Evolutionary conservation across 2,888 invertebrate species (phyloP), one percentile per base, ranked within the genome.

Genomic region (Eupithecia insigniata): DNA sequence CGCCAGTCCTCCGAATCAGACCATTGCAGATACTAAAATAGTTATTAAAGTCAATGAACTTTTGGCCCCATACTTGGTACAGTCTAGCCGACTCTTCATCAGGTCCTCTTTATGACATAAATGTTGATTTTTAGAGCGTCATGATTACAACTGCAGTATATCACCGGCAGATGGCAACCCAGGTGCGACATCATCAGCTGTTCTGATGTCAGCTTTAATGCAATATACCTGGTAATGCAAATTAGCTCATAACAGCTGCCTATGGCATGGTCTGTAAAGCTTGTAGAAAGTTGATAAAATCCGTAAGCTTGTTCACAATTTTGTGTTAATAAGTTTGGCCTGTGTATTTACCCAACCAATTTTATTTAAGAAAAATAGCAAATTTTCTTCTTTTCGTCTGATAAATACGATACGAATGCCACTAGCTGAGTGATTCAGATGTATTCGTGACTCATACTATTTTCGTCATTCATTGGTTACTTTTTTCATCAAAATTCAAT

Each of bases 141-240:
- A 64, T 34, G 12, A 66, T 26, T 55, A 67, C n/a, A 69, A 66
- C 69, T 34, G 69, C 43, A 70, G 58, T 66, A 67, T 70, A 66
- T 65, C 62, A 55, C 70, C 28, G 55, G 71, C 74, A 74, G 74
- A 69, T 74, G 74, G 74, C 67, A 51, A 30, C 32, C 66, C 74
- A 74, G 74, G 69, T 71, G 71, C 43, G 66, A 64, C 66, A 67
- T 71, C 32, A 70, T 67, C 74, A 74, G 74, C 74, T 71, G 74
- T 70, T 73, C 61, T 60, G 61, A 64, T 64, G 64, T 64, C 43
- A 64, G 26, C 64, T 64, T 72, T 32, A 67, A 69, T 69, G 61
- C 66, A 26, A 55, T 60, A 64, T 74, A 74, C 74, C 74, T 71
- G 74, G 69, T 71, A 72, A 74, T 74, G 74, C 74, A 74, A 74